Percentiles rank a stretch among this genome's conserved stretches.
Evolutionary conservation across 2,888 invertebrate species (phyloP).

Genomic region (Drosophila percnosoma): DNA sequence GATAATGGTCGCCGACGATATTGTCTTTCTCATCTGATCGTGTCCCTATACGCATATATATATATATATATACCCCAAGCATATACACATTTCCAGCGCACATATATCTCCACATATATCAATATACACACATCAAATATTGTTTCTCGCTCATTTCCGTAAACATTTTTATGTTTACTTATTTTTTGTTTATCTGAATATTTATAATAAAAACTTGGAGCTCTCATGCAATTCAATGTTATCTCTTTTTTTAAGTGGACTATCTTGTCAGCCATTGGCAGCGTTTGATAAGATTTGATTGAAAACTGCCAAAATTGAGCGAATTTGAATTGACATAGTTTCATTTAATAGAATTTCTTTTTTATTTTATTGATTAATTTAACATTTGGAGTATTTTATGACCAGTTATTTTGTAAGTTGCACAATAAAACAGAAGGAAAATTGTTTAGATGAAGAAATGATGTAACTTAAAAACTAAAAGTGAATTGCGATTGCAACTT

Average conservation of each 20-base stretch:
- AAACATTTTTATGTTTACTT: slow-evolving; percentile 22
- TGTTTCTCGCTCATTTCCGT: slow-evolving; percentile 12
- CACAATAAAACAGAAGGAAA: background rate
- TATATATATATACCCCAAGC: background rate
- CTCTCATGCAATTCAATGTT: slow-evolving; percentile 1
- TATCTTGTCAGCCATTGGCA: background rate
- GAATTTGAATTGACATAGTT: background rate
- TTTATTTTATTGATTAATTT: background rate
- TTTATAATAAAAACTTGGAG: slow-evolving; percentile 43
- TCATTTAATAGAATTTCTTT: background rate
- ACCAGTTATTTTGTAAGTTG: background rate
- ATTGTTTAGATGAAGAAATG: background rate
- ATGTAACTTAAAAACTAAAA: background rate
- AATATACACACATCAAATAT: background rate
- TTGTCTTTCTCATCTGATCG: slow-evolving; percentile 91
- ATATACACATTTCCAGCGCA: slow-evolving; percentile 40
- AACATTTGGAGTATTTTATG: background rate
- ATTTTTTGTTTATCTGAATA: slow-evolving; percentile 33
- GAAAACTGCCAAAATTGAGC: background rate
- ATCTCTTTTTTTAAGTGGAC: background rate
- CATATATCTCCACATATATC: background rate
- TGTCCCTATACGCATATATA: background rate
- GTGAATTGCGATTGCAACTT: background rate
- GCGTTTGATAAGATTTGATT: slow-evolving; percentile 13
- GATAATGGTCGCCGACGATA: slow-evolving; percentile 94